A percentile compares a stretch with the other conserved stretches of the same genome.
Evolutionary conservation across 92 coral and sea anemone species (phyloP).

Genomic region (Palythoa caribaeorum): DNA sequence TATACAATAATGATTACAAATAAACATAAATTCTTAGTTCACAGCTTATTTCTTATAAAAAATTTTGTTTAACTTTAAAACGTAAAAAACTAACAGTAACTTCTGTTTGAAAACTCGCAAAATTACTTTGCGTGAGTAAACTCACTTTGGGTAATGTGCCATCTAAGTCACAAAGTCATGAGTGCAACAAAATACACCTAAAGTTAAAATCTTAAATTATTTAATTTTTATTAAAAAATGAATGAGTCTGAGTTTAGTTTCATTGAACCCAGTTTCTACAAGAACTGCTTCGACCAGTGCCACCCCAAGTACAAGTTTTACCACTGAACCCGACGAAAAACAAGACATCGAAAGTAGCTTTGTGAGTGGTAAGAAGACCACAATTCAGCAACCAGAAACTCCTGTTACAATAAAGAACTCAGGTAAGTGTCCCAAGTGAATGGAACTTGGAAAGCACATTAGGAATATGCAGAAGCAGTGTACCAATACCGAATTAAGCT

Average conservation of each 20-base stretch:
- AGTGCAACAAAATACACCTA: background rate
- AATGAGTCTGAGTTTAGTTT: background rate
- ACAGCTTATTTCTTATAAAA: background rate
- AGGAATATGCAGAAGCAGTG: conserved; percentile 2
- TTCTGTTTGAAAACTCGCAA: background rate
- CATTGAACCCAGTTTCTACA: background rate
- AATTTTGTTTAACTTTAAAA: background rate
- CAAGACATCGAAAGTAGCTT: background rate
- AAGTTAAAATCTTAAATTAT: background rate
- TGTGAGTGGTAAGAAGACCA: background rate
- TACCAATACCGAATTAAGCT: conserved; percentile 1
- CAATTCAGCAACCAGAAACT: background rate
- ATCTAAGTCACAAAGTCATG: background rate
- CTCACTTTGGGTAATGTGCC: background rate
- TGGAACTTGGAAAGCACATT: background rate
- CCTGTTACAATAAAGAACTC: conserved; percentile 4
- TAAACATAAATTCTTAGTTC: background rate
- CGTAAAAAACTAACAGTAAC: background rate
- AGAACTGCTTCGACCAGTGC: background rate
- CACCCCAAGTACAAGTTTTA: background rate
- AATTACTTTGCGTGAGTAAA: too few species aligned
- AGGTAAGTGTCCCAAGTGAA: background rate
- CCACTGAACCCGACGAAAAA: background rate
- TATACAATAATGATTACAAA: background rate
- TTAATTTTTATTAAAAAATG: too few species aligned